Base-by-base conservation (phyloP, 1,140 invertebrate genomes). In the Helicorthomorpha holstii region DNA sequence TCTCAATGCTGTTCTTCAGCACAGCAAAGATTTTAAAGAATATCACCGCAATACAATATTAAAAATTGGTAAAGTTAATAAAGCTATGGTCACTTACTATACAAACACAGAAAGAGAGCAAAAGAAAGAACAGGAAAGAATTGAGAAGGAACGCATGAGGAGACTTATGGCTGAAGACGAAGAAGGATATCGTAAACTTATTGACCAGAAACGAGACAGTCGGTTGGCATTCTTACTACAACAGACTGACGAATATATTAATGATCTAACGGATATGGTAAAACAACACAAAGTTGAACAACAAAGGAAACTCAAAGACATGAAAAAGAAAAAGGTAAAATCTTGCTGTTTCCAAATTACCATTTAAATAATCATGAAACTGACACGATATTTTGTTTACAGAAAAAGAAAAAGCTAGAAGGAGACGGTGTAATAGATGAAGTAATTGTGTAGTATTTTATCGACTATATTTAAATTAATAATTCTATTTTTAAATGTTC, bases 181-280 rank as follows among this genome's bases (percentile, higher is more conserved):
- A 63, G 74, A 73, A 56, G 73, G 73, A 47, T 80, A 78, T 62
- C 70, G 95, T 58, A 97, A 98, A 69, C 78, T 99, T 43, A 96
- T 99, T 64, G 95, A 99, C 80, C 92, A 99, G 66, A 98, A 99
- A 78, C 98, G 98, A 79, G 95, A 99, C 70, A 95, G 95, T 68
- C 82, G 95, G 49, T 72, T 99, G 58, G 94, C 94, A 19, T 98
- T 96, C 75, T 73, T 99, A 25, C 74, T 99, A 14, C 84, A 87
- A 0, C 95, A 99, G 68, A 99, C 95, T 4, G 95, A 99, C 70
- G 95, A 98, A 63, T 99, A 97, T 64, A 96, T 98, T 56, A 79
- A 82, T 53, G 95, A 91, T 69, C 76, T 98, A 27, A 94, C 89
- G 0, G 87, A 93, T 68, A 93, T 96, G 83, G 91, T 97, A 0